Evolutionary conservation across 2,797 vertebrate species (phyloP).

Genomic region (Stomatorhinus walkeri): DNA sequence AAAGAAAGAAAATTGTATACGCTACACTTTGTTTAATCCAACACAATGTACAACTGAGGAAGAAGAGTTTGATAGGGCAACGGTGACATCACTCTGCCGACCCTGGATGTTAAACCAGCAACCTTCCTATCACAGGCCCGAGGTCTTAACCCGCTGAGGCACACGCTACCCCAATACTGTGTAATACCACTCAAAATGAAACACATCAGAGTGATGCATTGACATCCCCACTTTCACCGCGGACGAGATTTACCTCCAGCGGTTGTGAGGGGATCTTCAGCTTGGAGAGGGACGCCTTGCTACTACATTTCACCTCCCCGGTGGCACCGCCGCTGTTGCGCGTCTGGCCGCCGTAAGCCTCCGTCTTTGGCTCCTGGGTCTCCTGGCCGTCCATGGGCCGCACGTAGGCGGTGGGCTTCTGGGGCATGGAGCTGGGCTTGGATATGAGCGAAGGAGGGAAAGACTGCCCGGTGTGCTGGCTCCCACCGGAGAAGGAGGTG

Average conservation of each 20-base stretch:
- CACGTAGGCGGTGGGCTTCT: constrained; percentile 98
- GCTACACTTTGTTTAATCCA: background rate
- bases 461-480: constrained; percentile 80
- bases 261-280: constrained; percentile 94
- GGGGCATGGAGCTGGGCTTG: constrained; percentile 88
- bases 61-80: background rate
- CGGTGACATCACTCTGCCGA: background rate
- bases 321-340: constrained; percentile 66
- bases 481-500: constrained; percentile 74
- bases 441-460: constrained; percentile 94
- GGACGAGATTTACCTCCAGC: constrained; percentile 68
- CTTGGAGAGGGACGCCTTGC: constrained; percentile 90
- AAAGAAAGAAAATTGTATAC: background rate
- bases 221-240: background rate
- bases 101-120: background rate
- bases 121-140: background rate
- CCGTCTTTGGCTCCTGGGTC: constrained; percentile 85
- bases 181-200: background rate
- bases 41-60: background rate
- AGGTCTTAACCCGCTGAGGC: background rate
- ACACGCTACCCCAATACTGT: background rate
- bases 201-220: background rate
- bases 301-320: constrained; percentile 85
- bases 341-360: constrained; percentile 79
- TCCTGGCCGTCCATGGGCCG: constrained; percentile 98